Conservation (phyloP, 2,113 vertebrate genomes). For the Carollia perspicillata region DNA sequence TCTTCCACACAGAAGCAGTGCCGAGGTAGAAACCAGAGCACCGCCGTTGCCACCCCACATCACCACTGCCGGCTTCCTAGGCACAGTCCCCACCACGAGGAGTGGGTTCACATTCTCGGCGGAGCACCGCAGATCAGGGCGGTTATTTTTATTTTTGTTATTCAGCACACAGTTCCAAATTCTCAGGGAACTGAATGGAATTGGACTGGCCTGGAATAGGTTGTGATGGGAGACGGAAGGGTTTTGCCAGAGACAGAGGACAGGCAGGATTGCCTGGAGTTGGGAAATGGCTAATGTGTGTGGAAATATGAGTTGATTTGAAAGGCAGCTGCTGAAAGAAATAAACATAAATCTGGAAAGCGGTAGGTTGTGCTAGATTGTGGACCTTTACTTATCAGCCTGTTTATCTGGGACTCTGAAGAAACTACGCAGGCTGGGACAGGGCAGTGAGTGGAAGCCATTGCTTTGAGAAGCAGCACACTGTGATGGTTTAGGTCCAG, state of each 20-base stretch:
- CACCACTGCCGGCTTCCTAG: background rate
- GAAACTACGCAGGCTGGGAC: fast-evolving
- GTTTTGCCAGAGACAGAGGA: too few relatives aligned
- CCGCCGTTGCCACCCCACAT: background rate
- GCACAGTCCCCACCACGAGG: background rate
- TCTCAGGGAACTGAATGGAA: background rate
- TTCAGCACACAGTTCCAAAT: background rate
- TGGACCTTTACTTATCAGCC: background rate
- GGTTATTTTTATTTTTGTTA: background rate
- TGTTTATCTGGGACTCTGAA: background rate
- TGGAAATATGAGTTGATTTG: background rate
- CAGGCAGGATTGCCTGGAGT: background rate
- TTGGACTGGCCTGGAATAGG: background rate
- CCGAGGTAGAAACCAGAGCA: background rate
- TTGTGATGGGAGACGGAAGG: background rate
- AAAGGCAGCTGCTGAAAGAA: background rate
- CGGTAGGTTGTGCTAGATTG: background rate
- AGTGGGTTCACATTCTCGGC: background rate
- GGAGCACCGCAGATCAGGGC: fast-evolving
- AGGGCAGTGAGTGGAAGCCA: background rate
- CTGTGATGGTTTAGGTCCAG: too few relatives aligned
- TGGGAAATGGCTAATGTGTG: background rate
- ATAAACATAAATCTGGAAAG: background rate
- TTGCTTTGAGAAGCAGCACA: background rate
- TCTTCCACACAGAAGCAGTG: fast-evolving